Evolutionary conservation across 2,113 vertebrate genomes (phyloP).

Genomic region (Argyrosomus japonicus): DNA sequence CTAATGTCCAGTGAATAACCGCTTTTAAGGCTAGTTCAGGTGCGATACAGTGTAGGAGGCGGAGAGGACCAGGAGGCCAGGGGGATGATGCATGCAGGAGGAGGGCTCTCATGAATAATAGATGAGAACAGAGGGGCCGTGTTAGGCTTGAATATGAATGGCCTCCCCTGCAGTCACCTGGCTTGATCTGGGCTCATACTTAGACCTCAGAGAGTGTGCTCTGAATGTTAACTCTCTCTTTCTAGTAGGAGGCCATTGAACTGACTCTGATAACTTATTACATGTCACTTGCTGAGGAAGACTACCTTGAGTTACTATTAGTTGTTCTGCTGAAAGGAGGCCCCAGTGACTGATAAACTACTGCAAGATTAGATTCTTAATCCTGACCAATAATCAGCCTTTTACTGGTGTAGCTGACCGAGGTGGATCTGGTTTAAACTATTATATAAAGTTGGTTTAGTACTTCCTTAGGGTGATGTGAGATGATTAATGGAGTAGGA

Average conservation of each 20-base stretch:
- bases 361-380: too few species aligned
- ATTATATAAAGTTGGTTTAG: neutral
- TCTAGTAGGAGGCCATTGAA: slow-evolving; percentile 43
- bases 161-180: slow-evolving; percentile 74
- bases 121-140: slow-evolving; percentile 64
- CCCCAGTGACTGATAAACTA: neutral
- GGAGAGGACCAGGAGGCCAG: slow-evolving; percentile 50
- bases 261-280: slow-evolving; percentile 53
- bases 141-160: slow-evolving; percentile 76
- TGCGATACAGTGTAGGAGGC: slow-evolving; percentile 54
- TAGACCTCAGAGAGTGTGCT: slow-evolving; percentile 59
- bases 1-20: slow-evolving; percentile 65
- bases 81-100: slow-evolving; percentile 51
- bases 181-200: slow-evolving; percentile 64
- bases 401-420: neutral
- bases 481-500: neutral
- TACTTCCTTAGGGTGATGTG: neutral
- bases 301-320: slow-evolving; percentile 6
- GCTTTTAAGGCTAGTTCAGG: slow-evolving; percentile 55
- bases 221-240: slow-evolving; percentile 65
- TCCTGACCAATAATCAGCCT: neutral
- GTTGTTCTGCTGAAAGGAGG: slow-evolving; percentile 13
- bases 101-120: slow-evolving; percentile 73
- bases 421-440: neutral
- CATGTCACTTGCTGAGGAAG: slow-evolving; percentile 14